Percentiles rank a stretch among this genome's conserved stretches.
Conservation (phyloP, 23 tunicate genomes). For the Aplidium turbinatum region DNA sequence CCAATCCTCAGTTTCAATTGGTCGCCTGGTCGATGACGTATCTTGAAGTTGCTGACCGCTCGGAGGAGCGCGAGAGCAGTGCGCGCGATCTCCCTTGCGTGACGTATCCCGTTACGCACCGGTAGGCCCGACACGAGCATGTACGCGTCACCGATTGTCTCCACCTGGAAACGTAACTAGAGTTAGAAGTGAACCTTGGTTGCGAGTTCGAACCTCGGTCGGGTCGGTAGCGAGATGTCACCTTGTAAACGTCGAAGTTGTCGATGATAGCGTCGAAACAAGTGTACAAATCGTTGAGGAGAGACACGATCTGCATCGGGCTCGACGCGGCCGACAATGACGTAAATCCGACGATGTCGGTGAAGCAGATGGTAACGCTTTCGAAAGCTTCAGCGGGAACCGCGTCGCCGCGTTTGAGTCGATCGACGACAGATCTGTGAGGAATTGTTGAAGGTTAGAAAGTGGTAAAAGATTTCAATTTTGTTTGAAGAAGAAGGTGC, state of each 20-base stretch:
- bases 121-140: constrained; percentile 97
- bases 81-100: constrained; percentile 81
- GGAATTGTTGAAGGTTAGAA: not conserved
- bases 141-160: constrained; percentile 97
- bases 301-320: constrained; percentile 82
- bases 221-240: not conserved
- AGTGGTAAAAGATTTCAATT: not conserved
- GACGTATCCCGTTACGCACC: constrained; percentile 83
- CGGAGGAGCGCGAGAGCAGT: constrained; percentile 70
- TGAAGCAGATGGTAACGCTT: constrained; percentile 82
- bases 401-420: constrained; percentile 80
- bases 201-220: not conserved
- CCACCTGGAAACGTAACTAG: constrained; percentile 64
- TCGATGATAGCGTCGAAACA: constrained; percentile 92
- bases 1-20: constrained; percentile 92
- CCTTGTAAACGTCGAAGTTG: constrained; percentile 92
- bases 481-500: not conserved
- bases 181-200: not conserved
- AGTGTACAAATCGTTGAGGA: constrained; percentile 92
- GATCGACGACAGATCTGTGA: constrained; percentile 80
- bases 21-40: constrained; percentile 84
- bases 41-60: constrained; percentile 75
- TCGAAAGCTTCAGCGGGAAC: constrained; percentile 95
- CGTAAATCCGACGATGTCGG: constrained; percentile 97
- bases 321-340: constrained; percentile 79